Conservation (phyloP, 2,797 vertebrate genomes). For the Acipenser ruthenus region DNA sequence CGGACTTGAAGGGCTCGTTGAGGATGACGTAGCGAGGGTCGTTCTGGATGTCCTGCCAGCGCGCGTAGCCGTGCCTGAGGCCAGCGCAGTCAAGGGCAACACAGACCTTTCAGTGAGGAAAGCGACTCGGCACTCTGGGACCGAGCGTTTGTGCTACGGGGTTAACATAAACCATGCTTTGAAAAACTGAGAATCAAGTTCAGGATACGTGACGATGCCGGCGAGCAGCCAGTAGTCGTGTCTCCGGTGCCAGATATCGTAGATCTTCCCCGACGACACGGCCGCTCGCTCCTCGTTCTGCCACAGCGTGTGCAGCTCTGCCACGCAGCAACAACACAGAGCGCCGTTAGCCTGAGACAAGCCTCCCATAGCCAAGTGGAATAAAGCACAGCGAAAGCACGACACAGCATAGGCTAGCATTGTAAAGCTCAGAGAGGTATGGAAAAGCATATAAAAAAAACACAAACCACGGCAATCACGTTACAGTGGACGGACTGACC, state of each 20-base stretch:
- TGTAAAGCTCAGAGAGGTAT: too few species aligned
- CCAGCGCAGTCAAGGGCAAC: constrained; percentile 54
- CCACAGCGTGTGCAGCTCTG: constrained; percentile 96
- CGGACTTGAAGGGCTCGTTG: constrained; percentile 95
- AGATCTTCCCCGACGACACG: constrained; percentile 87
- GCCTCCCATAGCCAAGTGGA: background rate
- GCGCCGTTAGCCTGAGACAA: constrained; percentile 9
- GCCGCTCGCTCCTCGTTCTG: constrained; percentile 93
- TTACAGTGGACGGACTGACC: constrained; percentile 47
- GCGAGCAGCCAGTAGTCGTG: constrained; percentile 97
- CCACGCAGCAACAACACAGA: constrained; percentile 14
- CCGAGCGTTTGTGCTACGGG: too few species aligned
- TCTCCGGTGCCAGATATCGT: constrained; percentile 95
- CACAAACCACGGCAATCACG: background rate
- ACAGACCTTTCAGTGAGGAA: constrained; percentile 4
- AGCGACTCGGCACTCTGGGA: background rate
- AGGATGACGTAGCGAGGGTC: constrained; percentile 86
- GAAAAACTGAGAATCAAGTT: background rate
- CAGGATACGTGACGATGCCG: constrained; percentile 96
- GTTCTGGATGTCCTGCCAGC: constrained; percentile 98
- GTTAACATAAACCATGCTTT: background rate
- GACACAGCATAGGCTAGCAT: too few species aligned
- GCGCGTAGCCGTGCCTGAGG: constrained; percentile 86
- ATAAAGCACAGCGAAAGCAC: too few species aligned
- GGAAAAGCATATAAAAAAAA: too few species aligned